Conservation (phyloP, 23 tunicate genomes). For the Aplidium turbinatum region DNA sequence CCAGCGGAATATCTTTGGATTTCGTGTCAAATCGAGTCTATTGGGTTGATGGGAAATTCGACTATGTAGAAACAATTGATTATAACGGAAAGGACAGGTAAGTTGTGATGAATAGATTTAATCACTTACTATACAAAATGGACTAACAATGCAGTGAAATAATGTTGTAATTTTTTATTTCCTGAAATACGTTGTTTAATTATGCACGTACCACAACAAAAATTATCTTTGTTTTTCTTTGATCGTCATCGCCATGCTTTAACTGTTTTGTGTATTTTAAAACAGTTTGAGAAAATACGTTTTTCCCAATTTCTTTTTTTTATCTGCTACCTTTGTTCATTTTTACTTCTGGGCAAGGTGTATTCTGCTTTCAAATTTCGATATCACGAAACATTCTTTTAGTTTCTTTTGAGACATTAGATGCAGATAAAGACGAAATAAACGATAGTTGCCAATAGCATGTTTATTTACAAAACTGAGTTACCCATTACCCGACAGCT, state of each 20-base stretch:
- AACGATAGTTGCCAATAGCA: no score
- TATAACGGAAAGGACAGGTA: constrained; percentile 81
- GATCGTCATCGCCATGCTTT: neutral
- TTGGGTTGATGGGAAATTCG: constrained; percentile 83
- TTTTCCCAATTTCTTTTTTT: no score
- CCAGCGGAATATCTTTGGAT: constrained; percentile 70
- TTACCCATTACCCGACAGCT: no score
- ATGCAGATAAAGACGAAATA: no score
- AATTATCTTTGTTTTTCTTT: neutral
- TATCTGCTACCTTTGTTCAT: no score
- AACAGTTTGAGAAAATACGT: no score
- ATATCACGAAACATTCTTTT: no score
- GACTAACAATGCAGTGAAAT: neutral
- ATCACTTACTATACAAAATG: neutral
- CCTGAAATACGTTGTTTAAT: neutral
- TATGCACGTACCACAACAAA: neutral
- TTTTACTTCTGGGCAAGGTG: no score
- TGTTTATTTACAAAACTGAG: no score
- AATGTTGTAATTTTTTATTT: neutral
- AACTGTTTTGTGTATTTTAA: no score
- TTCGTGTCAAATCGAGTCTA: constrained; percentile 43
- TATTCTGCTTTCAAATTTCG: no score
- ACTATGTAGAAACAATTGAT: constrained; percentile 71
- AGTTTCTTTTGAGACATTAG: no score
- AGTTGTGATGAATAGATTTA: neutral